phyloP scores from a whole-genome alignment of 2,113 vertebrate species.

The Nothobranchius kuhntae region DNA sequence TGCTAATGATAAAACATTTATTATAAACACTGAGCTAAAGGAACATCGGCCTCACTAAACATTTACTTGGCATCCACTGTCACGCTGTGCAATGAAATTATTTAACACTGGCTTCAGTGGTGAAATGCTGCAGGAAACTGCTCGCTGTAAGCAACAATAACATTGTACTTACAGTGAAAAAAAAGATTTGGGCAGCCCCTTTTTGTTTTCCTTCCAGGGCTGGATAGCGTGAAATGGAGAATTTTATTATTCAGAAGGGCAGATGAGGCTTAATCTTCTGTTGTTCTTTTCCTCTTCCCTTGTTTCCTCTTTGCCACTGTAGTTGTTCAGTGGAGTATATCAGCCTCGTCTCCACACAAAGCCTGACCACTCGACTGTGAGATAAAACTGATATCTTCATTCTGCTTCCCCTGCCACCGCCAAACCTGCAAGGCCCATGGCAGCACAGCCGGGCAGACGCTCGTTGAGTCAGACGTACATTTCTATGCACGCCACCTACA shows the following conservation, averaged over 20 bases:
- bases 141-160: not conserved
- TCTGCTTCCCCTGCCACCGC: slow-evolving; percentile 30
- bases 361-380: slow-evolving; percentile 59
- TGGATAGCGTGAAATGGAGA: slow-evolving; percentile 31
- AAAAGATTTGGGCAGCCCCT: not conserved
- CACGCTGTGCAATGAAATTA: slow-evolving; percentile 1
- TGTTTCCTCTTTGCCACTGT: slow-evolving; percentile 38
- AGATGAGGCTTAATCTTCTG: slow-evolving; percentile 41
- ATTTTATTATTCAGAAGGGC: slow-evolving; percentile 44
- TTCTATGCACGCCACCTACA: not conserved
- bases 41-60: not conserved
- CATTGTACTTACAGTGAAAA: not conserved
- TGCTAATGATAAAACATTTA: slow-evolving; percentile 2
- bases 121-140: not conserved
- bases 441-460: slow-evolving; percentile 30
- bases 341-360: slow-evolving; percentile 54
- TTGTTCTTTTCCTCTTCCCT: slow-evolving; percentile 26
- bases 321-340: slow-evolving; percentile 64
- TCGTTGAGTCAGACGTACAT: slow-evolving; percentile 23
- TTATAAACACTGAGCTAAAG: slow-evolving; percentile 11
- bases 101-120: not conserved
- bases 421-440: slow-evolving; percentile 30
- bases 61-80: slow-evolving; percentile 12
- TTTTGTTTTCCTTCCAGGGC: slow-evolving; percentile 30
- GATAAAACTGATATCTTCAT: slow-evolving; percentile 72